Evolutionary conservation across 2,797 vertebrate species (phyloP).

Genomic region (Rhadinocentrus ornatus): DNA sequence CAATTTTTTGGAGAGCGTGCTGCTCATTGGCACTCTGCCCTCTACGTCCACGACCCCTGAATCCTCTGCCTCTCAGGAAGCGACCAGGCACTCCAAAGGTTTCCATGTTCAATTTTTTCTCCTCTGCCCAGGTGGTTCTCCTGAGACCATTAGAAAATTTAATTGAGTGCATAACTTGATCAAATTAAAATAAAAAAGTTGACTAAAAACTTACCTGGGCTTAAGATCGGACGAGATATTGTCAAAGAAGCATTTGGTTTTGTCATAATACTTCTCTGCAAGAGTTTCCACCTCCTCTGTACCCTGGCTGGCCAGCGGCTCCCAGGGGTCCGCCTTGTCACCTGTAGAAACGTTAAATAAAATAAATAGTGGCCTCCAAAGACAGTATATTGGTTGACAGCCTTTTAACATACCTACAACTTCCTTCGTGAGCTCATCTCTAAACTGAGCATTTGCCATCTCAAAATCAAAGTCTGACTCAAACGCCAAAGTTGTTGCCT

Average conservation of each 20-base stretch:
- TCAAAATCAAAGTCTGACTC: constrained; percentile 99
- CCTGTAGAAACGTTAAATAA: constrained; percentile 32
- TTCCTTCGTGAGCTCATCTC: constrained; percentile 93
- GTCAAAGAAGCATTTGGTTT: constrained; percentile 97
- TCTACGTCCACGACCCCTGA: constrained; percentile 88
- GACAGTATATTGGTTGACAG: accelerated
- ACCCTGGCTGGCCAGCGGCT: constrained; percentile 78
- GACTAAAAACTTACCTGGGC: constrained; percentile 66
- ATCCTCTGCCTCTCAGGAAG: constrained; percentile 92
- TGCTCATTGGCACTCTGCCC: constrained; percentile 80
- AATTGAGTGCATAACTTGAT: neutral
- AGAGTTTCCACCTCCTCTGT: constrained; percentile 84
- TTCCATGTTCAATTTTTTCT: constrained; percentile 96
- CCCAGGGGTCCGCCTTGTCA: constrained; percentile 85
- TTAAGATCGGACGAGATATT: constrained; percentile 97
- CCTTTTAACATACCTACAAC: constrained; percentile 83
- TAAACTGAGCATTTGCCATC: constrained; percentile 96
- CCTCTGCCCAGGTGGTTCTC: constrained; percentile 96
- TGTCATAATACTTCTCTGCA: constrained; percentile 94
- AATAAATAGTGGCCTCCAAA: neutral
- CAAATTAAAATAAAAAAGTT: neutral
- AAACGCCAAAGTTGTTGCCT: constrained; percentile 87
- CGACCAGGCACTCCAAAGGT: constrained; percentile 94
- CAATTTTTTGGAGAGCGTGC: constrained; percentile 85
- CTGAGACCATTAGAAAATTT: constrained; percentile 68